A percentile compares a stretch with the other conserved stretches of the same genome.
Conservation (phyloP, 2,888 invertebrate species). For the Oithona nana region DNA sequence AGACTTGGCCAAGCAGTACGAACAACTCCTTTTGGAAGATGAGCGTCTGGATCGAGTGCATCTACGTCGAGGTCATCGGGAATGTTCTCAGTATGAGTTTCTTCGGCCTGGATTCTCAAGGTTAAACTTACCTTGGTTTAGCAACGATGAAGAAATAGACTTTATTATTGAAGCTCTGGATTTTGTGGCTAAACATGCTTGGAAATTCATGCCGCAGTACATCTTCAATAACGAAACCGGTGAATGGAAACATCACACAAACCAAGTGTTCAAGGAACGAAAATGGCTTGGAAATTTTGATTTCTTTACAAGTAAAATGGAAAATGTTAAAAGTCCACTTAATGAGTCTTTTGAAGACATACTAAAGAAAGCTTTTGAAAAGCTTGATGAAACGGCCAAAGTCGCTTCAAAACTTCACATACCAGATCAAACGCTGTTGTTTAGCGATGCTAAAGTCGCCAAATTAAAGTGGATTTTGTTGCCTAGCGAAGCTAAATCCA, state of each 20-base stretch:
- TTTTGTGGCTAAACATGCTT: conserved; percentile 67
- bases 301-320: conserved; percentile 28
- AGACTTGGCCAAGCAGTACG: conserved; percentile 51
- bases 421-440: conserved; percentile 51
- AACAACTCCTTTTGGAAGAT: conserved; percentile 44
- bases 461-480: conserved; percentile 69
- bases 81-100: conserved; percentile 42
- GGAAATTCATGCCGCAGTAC: conserved; percentile 73
- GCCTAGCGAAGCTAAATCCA: conserved; percentile 61
- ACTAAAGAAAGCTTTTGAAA: neutral
- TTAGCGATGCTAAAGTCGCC: conserved; percentile 41
- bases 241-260: conserved; percentile 68
- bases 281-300: conserved; percentile 60
- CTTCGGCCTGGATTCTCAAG: conserved; percentile 68
- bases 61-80: conserved; percentile 30
- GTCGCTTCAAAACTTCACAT: conserved; percentile 51
- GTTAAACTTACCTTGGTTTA: conserved; percentile 65
- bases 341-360: neutral
- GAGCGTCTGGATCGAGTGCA: conserved; percentile 35
- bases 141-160: conserved; percentile 46
- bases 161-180: conserved; percentile 64
- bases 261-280: conserved; percentile 51
- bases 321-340: neutral
- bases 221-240: conserved; percentile 68
- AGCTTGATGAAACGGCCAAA: conserved; percentile 22